A percentile compares a stretch with the other conserved stretches of the same genome.
Conservation (phyloP, 2,113 vertebrate species). For the Cyprinodon tularosa region DNA sequence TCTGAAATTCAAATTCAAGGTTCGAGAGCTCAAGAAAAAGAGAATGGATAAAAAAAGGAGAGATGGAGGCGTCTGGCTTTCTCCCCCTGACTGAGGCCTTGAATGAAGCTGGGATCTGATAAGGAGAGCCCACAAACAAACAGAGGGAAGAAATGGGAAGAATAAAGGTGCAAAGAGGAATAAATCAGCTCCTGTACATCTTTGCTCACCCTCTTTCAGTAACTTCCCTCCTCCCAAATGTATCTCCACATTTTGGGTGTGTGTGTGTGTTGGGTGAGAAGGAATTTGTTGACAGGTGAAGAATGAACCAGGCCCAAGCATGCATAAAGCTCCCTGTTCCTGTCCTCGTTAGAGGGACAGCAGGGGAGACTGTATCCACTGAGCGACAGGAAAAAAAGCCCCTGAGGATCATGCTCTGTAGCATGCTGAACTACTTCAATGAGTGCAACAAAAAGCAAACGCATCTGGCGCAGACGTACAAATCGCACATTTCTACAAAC, state of each 20-base stretch:
- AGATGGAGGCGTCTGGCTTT: slow-evolving; percentile 62
- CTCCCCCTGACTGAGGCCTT: slow-evolving; percentile 64
- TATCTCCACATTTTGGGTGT: slow-evolving; percentile 23
- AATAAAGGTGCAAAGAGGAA: slow-evolving; percentile 52
- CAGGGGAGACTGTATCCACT: slow-evolving; percentile 23
- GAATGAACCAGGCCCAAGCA: slow-evolving; percentile 59
- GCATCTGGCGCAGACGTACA: not conserved
- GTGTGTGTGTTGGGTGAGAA: slow-evolving; percentile 37
- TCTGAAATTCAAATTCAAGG: slow-evolving; percentile 82
- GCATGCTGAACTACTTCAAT: slow-evolving; percentile 7
- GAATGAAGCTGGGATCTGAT: slow-evolving; percentile 75
- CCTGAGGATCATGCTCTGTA: slow-evolving; percentile 10
- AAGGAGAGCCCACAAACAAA: slow-evolving; percentile 71
- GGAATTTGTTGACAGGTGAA: slow-evolving; percentile 73
- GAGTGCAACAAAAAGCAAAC: not conserved
- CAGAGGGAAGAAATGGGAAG: slow-evolving; percentile 60
- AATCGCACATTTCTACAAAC: slow-evolving; percentile 11
- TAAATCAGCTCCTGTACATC: slow-evolving; percentile 41
- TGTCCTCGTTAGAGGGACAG: slow-evolving; percentile 55
- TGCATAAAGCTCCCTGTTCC: slow-evolving; percentile 51
- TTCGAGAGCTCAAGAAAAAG: slow-evolving; percentile 63
- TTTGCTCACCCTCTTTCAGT: slow-evolving; percentile 25
- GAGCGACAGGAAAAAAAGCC: slow-evolving; percentile 14
- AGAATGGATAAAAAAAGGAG: slow-evolving; percentile 32
- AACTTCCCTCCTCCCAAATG: slow-evolving; percentile 26